Conservation (phyloP, 2,888 invertebrate genomes). For the Mesorhabditis belari region DNA sequence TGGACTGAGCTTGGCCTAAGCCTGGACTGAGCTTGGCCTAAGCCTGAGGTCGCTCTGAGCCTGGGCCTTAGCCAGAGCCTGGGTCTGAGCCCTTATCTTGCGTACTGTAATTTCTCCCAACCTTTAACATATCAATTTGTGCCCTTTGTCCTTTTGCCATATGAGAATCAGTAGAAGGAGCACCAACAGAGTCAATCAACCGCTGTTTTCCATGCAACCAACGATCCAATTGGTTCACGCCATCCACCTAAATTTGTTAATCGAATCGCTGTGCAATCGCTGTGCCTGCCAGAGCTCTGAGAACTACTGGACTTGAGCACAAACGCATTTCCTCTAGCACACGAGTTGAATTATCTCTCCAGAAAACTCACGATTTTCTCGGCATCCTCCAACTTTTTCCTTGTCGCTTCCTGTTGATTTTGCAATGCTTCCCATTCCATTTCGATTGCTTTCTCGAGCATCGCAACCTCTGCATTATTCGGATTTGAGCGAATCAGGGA, state of each 20-base stretch:
- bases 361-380: no score
- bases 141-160: constrained; percentile 57
- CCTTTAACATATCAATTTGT: constrained; percentile 12
- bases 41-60: no score
- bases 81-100: no score
- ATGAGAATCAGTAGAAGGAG: constrained; percentile 87
- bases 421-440: constrained; percentile 26
- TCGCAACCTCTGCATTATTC: constrained; percentile 16
- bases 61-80: no score
- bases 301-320: no score
- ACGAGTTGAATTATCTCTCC: no score
- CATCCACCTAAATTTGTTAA: no score
- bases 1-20: no score
- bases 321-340: no score
- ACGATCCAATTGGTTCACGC: constrained; percentile 71
- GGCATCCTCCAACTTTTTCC: constrained; percentile 3
- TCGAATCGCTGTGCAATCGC: no score
- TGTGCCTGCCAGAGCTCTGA: no score
- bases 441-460: constrained; percentile 20
- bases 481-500: constrained; percentile 15
- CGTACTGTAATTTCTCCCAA: background rate
- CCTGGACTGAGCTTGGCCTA: no score
- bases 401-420: constrained; percentile 18
- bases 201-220: constrained; percentile 89
- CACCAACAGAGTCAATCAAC: constrained; percentile 88